Evolutionary conservation across 2,797 vertebrate species (phyloP).

Genomic region (Clarias laeviceps): DNA sequence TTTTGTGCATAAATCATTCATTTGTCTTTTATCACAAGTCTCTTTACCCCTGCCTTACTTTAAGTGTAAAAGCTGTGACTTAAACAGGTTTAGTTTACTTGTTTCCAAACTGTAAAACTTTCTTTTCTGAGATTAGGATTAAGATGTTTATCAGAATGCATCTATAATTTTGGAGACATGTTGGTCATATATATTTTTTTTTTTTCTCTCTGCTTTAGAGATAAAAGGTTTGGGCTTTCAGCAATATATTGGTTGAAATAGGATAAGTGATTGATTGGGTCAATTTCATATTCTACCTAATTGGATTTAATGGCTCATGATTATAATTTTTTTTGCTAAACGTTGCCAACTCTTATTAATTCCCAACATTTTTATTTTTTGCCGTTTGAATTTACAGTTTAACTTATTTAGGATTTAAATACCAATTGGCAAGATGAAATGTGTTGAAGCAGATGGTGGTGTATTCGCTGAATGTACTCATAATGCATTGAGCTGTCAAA

Average conservation of each 20-base stretch:
- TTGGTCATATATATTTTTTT: constrained; percentile 53
- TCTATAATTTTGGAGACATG: constrained; percentile 54
- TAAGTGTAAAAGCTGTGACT: constrained; percentile 70
- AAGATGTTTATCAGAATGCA: constrained; percentile 60
- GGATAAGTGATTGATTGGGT: constrained; percentile 49
- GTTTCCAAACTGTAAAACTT: constrained; percentile 60
- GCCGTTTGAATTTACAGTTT: neutral
- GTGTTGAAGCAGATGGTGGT: neutral
- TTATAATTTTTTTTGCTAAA: neutral
- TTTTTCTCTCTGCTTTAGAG: constrained; percentile 48
- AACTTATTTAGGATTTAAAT: neutral
- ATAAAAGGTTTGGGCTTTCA: constrained; percentile 58
- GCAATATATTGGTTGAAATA: constrained; percentile 53
- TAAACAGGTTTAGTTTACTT: constrained; percentile 55
- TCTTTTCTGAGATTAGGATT: constrained; percentile 28
- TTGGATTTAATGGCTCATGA: constrained; percentile 29
- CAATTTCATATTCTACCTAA: constrained; percentile 6
- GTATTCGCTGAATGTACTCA: constrained; percentile 22
- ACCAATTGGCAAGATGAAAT: constrained; percentile 17
- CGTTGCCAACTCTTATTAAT: constrained; percentile 1
- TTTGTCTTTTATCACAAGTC: constrained; percentile 21
- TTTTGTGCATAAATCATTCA: constrained; percentile 66
- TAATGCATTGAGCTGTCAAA: constrained; percentile 31
- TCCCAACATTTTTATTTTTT: neutral
- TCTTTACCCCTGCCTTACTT: constrained; percentile 75